Evolutionary conservation across 2,113 vertebrate genomes (phyloP).

Genomic region (Sturnira hondurensis): DNA sequence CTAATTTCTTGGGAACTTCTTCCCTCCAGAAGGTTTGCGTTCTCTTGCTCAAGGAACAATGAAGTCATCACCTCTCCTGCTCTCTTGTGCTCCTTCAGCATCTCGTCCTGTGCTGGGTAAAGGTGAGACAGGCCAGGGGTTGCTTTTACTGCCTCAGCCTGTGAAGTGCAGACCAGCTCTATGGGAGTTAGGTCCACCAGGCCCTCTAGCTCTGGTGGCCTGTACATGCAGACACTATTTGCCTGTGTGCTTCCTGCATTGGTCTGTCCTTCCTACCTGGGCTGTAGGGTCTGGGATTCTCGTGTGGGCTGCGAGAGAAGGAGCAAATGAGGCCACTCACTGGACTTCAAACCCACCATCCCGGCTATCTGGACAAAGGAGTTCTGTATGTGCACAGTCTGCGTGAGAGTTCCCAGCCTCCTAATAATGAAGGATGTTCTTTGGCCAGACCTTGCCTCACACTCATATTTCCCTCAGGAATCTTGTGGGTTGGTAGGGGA

Average conservation of each 20-base stretch:
- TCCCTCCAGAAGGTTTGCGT: neutral
- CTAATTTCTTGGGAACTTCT: neutral
- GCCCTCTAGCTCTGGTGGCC: neutral
- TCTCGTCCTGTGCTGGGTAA: neutral
- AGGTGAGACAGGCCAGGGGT: neutral
- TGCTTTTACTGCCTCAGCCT: neutral
- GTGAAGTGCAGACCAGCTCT: neutral
- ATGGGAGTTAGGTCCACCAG: fast-evolving
- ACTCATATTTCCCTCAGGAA: neutral
- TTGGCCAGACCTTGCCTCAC: neutral
- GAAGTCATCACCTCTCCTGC: neutral
- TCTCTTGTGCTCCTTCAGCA: neutral
- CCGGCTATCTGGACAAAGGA: neutral
- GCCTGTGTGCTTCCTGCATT: neutral
- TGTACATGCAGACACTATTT: neutral
- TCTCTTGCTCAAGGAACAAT: neutral
- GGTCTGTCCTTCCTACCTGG: neutral
- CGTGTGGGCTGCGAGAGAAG: neutral
- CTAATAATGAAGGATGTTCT: neutral
- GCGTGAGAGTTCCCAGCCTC: neutral
- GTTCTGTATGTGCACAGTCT: neutral
- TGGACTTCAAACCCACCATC: neutral
- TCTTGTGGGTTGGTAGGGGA: neutral
- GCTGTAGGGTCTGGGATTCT: neutral
- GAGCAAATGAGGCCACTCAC: neutral